Evolutionary conservation across 2,113 vertebrate species (phyloP), one percentile per base, ranked within the genome.

Genomic region (Galemys pyrenaicus): DNA sequence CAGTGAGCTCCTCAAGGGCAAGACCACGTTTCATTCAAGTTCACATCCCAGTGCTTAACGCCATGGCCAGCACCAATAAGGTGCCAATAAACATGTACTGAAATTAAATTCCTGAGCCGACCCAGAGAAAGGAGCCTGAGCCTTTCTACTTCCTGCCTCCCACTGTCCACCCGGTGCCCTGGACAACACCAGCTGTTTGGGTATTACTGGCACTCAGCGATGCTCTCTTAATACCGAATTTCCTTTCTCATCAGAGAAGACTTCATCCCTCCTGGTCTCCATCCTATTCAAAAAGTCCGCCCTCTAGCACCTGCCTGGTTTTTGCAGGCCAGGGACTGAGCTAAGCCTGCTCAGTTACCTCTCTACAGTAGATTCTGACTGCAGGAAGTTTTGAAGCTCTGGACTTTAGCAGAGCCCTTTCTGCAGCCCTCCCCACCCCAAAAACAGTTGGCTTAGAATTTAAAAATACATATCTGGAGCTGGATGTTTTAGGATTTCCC

Each of bases 71-170:
- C 49, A 37, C 60, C 22, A n/a, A 28, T 7, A 12, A 5, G 70
- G 35, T 19, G 28, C 89, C 49, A 4, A 12, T 9, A 28, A 74
- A 79, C 83, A 46, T 32, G 20, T 24, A 77, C 92, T 35, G 82
- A 64, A 67, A 92, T 75, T 80, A 51, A 73, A 94, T 81, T 84
- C 86, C 82, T 30, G 22, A 58, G 11, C 94, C 35, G 6, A 74
- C 89, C 19, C 91, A 32, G 60, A 65, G 28, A n/a, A 77, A 19
- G 26, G 44, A 77, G 70, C 35, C 35, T 44, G 90, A 94, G 90
- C 92, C 94, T 35, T 67, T 62, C 46, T 12, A 3, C 95, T 96
- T 96, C 96, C 96, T 95, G 96, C 96, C 87, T 90, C 96, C 96
- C 94, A 86, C 97, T 71, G 49, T 73, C 62, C 95, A 17, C 92